Evolutionary conservation across 2,113 vertebrate species (phyloP).

Genomic region (Hydrolagus affinis): DNA sequence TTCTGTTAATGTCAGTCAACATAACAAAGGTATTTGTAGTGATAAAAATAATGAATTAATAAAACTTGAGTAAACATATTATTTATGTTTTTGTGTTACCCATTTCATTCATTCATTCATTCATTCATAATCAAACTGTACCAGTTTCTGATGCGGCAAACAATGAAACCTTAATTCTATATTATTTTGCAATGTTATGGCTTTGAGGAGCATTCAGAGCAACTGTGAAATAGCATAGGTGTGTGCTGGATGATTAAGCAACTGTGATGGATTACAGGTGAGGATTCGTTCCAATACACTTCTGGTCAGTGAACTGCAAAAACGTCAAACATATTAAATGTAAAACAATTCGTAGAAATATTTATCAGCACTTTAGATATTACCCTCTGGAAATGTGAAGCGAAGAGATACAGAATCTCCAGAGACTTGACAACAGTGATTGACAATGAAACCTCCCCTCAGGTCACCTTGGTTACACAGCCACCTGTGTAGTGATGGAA

Average conservation of each 20-base stretch:
- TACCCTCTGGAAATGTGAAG: neutral
- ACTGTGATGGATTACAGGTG: conserved; percentile 2
- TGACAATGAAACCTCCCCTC: conserved; percentile 1
- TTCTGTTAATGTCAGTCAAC: neutral
- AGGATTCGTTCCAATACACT: neutral
- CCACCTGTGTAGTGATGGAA: neutral
- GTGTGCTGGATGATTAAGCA: conserved; percentile 6
- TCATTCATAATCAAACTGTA: neutral
- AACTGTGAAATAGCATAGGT: neutral
- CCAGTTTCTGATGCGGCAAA: neutral
- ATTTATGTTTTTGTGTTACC: neutral
- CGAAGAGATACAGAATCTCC: neutral
- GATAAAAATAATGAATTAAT: neutral
- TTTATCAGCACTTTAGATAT: neutral
- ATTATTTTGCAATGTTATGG: conserved; percentile 16
- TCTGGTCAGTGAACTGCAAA: neutral
- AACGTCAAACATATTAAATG: conserved; percentile 13
- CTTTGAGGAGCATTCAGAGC: neutral
- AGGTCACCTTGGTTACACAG: conserved; percentile 11
- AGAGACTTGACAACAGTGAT: neutral
- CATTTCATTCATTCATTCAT: neutral
- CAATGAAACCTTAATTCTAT: neutral
- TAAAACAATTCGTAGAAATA: neutral
- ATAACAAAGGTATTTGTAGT: neutral
- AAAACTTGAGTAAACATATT: neutral